Percentiles rank a stretch among this genome's conserved stretches.
Evolutionary conservation across 1,140 invertebrate genomes (phyloP).

Genomic region (Druon quercuslanigerum): DNA sequence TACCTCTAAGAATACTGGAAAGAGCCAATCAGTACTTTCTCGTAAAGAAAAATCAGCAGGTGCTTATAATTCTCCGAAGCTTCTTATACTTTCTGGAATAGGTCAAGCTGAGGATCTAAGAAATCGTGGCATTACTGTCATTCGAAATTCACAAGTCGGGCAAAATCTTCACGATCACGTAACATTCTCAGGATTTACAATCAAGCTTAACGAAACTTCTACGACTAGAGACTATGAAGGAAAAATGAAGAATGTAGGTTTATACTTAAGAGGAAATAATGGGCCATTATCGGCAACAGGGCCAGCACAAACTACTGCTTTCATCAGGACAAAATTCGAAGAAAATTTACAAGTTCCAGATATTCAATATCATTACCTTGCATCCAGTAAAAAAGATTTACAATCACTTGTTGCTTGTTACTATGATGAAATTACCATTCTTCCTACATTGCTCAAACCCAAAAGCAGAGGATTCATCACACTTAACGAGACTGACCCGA

Average conservation of each 20-base stretch:
- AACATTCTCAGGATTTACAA: slow-evolving; percentile 77
- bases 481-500: slow-evolving; percentile 75
- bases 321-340: slow-evolving; percentile 62
- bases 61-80: slow-evolving; percentile 76
- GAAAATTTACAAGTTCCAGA: slow-evolving; percentile 73
- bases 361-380: slow-evolving; percentile 62
- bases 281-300: slow-evolving; percentile 66
- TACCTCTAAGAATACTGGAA: slow-evolving; percentile 64
- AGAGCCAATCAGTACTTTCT: slow-evolving; percentile 70
- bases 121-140: slow-evolving; percentile 71
- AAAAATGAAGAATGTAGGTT: slow-evolving; percentile 73
- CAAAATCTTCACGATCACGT: slow-evolving; percentile 82
- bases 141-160: slow-evolving; percentile 81
- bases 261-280: slow-evolving; percentile 41
- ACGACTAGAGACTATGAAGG: slow-evolving; percentile 71
- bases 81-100: slow-evolving; percentile 78
- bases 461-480: slow-evolving; percentile 74
- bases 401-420: neutral
- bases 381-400: neutral
- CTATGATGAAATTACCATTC: slow-evolving; percentile 66
- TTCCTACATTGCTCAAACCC: slow-evolving; percentile 73
- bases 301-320: slow-evolving; percentile 54
- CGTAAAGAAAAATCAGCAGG: slow-evolving; percentile 80
- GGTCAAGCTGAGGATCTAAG: slow-evolving; percentile 74
- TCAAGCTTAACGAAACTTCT: slow-evolving; percentile 72